Percentiles rank a stretch among this genome's conserved stretches.
Conservation (phyloP, 1,140 invertebrate genomes). For the Eupristina koningsbergeri region DNA sequence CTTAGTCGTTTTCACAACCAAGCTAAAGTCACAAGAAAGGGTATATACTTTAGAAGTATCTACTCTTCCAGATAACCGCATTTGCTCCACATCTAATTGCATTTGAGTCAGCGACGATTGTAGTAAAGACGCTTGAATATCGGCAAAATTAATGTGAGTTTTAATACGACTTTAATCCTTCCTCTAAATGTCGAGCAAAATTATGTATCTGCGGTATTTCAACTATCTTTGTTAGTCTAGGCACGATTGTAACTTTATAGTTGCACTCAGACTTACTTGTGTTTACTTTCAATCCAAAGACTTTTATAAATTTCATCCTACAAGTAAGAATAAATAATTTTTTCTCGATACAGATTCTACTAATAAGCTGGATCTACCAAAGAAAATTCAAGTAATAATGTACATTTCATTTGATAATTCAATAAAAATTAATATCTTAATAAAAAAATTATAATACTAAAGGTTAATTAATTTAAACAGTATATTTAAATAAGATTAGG, state of each 20-base stretch:
- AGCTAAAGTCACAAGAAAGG: not conserved
- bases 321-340: too few species aligned
- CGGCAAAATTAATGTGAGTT: constrained; percentile 33
- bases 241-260: not conserved
- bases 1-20: not conserved
- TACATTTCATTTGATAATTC: too few species aligned
- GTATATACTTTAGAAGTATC: constrained; percentile 19
- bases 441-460: too few species aligned
- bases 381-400: too few species aligned
- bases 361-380: too few species aligned
- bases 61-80: constrained; percentile 5
- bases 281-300: too few species aligned
- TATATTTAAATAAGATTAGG: too few species aligned
- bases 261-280: not conserved
- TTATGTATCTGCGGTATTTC: not conserved
- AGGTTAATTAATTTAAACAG: too few species aligned
- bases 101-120: constrained; percentile 39
- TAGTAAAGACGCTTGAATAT: not conserved
- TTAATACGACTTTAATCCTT: constrained; percentile 36
- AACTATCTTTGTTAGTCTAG: not conserved
- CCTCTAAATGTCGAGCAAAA: not conserved
- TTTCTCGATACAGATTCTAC: too few species aligned
- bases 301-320: too few species aligned
- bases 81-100: constrained; percentile 23
- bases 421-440: too few species aligned